phyloP scores from a whole-genome alignment of 1,140 invertebrate species.

The Mylabris phalerata region DNA sequence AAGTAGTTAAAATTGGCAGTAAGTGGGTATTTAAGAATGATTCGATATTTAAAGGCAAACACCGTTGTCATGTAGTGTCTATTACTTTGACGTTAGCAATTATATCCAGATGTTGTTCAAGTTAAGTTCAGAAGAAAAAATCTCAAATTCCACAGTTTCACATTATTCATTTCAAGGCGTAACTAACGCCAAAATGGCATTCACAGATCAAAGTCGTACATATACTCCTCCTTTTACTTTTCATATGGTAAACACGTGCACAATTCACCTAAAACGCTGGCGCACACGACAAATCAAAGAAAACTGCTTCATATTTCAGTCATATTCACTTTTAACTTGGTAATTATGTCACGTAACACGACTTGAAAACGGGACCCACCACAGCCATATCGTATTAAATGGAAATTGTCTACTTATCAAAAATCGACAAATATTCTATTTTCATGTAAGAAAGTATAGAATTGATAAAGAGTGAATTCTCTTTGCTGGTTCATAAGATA shows the following conservation, averaged over 20 bases:
- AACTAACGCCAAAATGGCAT: constrained; percentile 28
- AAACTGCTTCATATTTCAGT: constrained; percentile 22
- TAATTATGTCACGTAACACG: constrained; percentile 27
- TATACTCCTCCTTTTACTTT: constrained; percentile 17
- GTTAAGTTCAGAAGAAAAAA: constrained; percentile 12
- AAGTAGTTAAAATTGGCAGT: constrained; percentile 29
- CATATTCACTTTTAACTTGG: constrained; percentile 24
- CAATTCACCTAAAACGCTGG: constrained; percentile 8
- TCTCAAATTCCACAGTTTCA: constrained; percentile 20
- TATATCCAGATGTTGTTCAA: constrained; percentile 22
- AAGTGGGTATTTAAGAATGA: constrained; percentile 24
- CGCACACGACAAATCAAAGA: constrained; percentile 22
- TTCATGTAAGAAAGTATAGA: no score
- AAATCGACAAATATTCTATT: no score
- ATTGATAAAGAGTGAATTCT: no score
- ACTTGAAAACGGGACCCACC: constrained; percentile 20
- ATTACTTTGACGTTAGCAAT: constrained; percentile 26
- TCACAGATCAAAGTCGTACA: constrained; percentile 21
- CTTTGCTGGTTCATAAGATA: no score
- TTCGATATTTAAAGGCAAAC: constrained; percentile 23
- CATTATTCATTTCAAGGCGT: constrained; percentile 23
- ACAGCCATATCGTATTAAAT: background rate
- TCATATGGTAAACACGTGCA: constrained; percentile 29
- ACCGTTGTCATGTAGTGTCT: constrained; percentile 22
- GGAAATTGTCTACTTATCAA: no score